Conservation (phyloP, 2,888 invertebrate genomes). For the Nineta flava region DNA sequence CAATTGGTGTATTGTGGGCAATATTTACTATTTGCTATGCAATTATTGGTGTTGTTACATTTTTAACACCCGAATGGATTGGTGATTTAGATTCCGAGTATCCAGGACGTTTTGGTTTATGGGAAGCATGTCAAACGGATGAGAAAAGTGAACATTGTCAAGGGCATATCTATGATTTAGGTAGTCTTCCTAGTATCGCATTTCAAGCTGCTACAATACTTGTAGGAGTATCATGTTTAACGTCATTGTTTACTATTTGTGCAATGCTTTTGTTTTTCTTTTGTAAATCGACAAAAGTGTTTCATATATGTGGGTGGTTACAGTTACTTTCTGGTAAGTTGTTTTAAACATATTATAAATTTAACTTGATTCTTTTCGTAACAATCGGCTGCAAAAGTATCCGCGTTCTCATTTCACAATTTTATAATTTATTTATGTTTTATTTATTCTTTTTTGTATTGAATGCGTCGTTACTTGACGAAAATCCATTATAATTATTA, state of each 20-base stretch:
- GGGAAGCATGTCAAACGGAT: constrained; percentile 71
- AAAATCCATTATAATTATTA: too few species aligned
- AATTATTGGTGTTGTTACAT: constrained; percentile 86
- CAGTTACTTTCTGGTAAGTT: constrained; percentile 86
- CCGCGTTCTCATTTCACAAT: too few species aligned
- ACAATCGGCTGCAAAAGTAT: too few species aligned
- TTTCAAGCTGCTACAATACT: constrained; percentile 78
- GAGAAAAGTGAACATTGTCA: constrained; percentile 68
- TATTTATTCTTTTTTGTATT: too few species aligned
- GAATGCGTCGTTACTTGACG: too few species aligned
- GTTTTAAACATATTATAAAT: neutral
- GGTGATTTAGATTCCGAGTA: constrained; percentile 71
- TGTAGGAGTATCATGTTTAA: constrained; percentile 68
- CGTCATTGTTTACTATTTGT: constrained; percentile 75
- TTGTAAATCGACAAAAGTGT: constrained; percentile 80
- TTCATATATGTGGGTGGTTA: constrained; percentile 88
- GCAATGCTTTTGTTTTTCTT: constrained; percentile 86
- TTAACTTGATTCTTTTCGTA: too few species aligned
- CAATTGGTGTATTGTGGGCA: constrained; percentile 94
- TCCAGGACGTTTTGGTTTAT: constrained; percentile 83
- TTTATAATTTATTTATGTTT: too few species aligned
- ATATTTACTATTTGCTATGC: constrained; percentile 95
- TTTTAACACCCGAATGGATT: constrained; percentile 89
- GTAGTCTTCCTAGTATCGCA: constrained; percentile 64
- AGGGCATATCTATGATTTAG: constrained; percentile 69